Conservation (phyloP, 2,113 vertebrate genomes). For the Crotalus horridus region DNA sequence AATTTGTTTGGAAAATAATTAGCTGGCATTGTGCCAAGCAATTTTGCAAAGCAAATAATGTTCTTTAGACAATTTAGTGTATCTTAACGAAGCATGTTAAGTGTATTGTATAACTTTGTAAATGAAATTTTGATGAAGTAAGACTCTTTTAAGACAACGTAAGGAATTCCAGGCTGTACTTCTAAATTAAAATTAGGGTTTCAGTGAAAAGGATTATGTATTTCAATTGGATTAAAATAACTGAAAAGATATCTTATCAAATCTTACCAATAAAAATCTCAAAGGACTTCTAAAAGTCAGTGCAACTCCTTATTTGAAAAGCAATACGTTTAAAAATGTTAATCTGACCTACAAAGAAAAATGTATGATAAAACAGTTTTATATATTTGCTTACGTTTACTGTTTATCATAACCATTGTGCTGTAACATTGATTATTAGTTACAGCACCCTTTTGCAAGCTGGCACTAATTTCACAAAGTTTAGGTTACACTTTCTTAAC, state of each 20-base stretch:
- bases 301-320: background rate
- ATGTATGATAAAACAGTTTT: background rate
- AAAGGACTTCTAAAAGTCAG: background rate
- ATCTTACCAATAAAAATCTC: background rate
- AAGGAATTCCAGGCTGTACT: background rate
- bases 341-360: background rate
- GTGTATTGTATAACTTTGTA: background rate
- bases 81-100: background rate
- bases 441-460: background rate
- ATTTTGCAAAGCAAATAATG: background rate
- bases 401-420: background rate
- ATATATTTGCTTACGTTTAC: background rate
- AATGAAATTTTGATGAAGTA: background rate
- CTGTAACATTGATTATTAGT: background rate
- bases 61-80: background rate
- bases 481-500: background rate
- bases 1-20: background rate
- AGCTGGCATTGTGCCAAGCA: background rate
- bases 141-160: background rate
- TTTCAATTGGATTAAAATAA: background rate
- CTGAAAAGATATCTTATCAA: background rate
- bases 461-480: background rate
- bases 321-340: background rate
- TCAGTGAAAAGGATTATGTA: background rate
- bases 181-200: background rate